phyloP scores from a whole-genome alignment of 2,113 vertebrate species.

The Sinocyclocheilus maitianheensis region DNA sequence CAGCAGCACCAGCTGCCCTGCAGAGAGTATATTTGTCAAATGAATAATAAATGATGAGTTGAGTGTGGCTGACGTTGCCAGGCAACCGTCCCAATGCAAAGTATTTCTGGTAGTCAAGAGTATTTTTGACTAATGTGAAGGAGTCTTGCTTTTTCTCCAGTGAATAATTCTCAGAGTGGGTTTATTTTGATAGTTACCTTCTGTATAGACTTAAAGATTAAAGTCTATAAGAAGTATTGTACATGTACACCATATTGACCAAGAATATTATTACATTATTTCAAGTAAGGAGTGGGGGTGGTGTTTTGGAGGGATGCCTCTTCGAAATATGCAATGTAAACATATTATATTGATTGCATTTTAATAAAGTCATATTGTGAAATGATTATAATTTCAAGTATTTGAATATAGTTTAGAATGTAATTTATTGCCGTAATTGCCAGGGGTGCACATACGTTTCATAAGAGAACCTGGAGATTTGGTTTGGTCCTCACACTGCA shows the following conservation, averaged over 20 bases:
- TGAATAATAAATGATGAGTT: conserved; percentile 52
- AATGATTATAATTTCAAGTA: too few species aligned
- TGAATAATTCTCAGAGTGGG: not conserved
- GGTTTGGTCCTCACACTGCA: too few species aligned
- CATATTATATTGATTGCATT: not conserved
- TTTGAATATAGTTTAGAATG: too few species aligned
- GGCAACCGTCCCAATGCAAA: conserved; percentile 48
- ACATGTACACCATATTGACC: not conserved
- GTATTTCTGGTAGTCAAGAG: not conserved
- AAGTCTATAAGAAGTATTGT: not conserved
- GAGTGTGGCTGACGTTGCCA: conserved; percentile 57
- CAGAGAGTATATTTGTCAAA: conserved; percentile 39
- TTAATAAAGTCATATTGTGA: not conserved
- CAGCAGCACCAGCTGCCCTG: conserved; percentile 24
- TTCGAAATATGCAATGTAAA: not conserved
- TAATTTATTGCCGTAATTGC: too few species aligned
- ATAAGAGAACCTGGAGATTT: too few species aligned
- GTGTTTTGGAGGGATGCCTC: not conserved
- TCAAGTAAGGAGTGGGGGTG: not conserved
- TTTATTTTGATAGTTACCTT: not conserved
- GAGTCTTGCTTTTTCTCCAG: not conserved
- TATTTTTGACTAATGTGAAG: not conserved
- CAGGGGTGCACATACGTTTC: too few species aligned
- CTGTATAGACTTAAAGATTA: not conserved
- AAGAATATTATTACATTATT: not conserved